phyloP scores from a whole-genome alignment of 2,888 invertebrate genomes.

The Leptinotarsa tumamoca region DNA sequence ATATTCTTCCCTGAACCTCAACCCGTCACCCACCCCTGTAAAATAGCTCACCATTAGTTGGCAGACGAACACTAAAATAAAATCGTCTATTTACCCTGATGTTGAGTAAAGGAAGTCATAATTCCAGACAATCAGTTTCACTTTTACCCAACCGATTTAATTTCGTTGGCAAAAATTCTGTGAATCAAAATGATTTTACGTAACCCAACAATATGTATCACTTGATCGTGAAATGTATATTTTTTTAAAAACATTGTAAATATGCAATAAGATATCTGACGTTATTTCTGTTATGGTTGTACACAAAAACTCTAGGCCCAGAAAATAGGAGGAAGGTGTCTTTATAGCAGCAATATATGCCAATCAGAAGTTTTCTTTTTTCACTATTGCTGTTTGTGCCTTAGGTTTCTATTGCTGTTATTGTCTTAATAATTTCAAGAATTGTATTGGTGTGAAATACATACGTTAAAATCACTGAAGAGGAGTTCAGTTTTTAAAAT shows the following conservation, averaged over 20 bases:
- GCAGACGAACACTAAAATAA: constrained; percentile 12
- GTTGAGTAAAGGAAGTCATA: constrained; percentile 33
- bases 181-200: not conserved
- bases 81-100: not conserved
- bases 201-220: constrained; percentile 10
- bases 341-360: not conserved
- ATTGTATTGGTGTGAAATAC: too few species aligned
- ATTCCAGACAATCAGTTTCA: constrained; percentile 22
- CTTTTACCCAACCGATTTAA: not conserved
- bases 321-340: constrained; percentile 36
- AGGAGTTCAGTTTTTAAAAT: too few species aligned
- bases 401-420: too few species aligned
- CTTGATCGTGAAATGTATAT: constrained; percentile 4
- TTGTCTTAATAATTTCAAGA: too few species aligned
- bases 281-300: constrained; percentile 49
- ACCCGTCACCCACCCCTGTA: constrained; percentile 12
- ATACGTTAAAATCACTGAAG: too few species aligned
- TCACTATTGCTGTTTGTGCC: not conserved
- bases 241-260: constrained; percentile 48
- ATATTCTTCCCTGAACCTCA: constrained; percentile 8
- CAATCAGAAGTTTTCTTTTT: not conserved
- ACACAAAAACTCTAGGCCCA: constrained; percentile 38
- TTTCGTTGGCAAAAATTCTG: not conserved
- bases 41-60: constrained; percentile 23
- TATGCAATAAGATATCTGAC: constrained; percentile 57